These are phyloP conservation scores for Cepaea nemoralis DNA, from an alignment of 1,140 invertebrate species.

Conservation along the genomic window DNA sequence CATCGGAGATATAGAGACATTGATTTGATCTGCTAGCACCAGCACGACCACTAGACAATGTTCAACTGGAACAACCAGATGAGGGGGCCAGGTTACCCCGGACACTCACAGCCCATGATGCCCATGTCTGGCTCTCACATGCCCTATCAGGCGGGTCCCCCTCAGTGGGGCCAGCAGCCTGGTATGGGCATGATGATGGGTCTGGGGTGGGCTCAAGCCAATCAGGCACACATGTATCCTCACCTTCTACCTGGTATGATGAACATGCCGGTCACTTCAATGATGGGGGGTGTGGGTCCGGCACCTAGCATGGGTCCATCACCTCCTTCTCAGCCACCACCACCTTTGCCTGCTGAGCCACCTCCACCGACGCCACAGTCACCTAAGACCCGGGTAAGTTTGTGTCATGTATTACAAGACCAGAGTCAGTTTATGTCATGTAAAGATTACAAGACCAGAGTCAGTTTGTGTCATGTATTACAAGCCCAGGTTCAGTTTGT, in stretches of 20 bases:
- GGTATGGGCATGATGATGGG: slow-evolving; percentile 33
- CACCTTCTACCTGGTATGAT: background rate
- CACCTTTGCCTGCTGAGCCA: slow-evolving; percentile 27
- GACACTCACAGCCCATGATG: slow-evolving; percentile 13
- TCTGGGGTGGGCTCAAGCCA: background rate
- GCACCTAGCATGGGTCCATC: slow-evolving; percentile 2
- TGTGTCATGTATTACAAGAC: too few relatives aligned
- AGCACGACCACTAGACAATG: background rate
- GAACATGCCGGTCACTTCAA: background rate
- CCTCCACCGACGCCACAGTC: slow-evolving; percentile 20
- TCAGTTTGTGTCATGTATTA: too few relatives aligned
- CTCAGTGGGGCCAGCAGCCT: background rate
- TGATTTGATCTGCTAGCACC: too few relatives aligned
- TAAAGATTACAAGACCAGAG: too few relatives aligned
- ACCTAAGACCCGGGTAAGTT: background rate
- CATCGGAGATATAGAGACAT: too few relatives aligned
- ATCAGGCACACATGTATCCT: slow-evolving; percentile 4
- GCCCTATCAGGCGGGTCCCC: background rate
- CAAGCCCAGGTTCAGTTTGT: too few relatives aligned
- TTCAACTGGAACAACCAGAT: slow-evolving; percentile 38
- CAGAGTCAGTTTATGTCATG: too few relatives aligned
- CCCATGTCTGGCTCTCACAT: background rate
- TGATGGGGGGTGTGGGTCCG: slow-evolving; percentile 28
- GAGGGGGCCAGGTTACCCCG: slow-evolving; percentile 18
- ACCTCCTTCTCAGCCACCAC: slow-evolving; percentile 22